Base-by-base conservation (phyloP, 2,113 vertebrate species). In the Toxotes jaculatrix region DNA sequence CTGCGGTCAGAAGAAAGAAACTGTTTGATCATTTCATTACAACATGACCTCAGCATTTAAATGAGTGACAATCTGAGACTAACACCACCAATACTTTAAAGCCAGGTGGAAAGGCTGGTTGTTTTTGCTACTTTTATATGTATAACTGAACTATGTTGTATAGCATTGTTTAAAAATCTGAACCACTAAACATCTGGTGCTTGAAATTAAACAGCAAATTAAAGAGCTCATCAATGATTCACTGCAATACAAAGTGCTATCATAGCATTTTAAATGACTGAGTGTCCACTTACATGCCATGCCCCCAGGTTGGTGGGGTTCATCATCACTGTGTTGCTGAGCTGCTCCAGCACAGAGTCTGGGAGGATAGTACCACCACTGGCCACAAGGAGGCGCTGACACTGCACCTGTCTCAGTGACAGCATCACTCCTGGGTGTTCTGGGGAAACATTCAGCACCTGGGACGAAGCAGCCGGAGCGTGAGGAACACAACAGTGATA, bases 321-420 rank as follows among this genome's bases (percentile, higher is more conserved):
- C 87, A 94, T 91, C 91, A 96, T 93, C 60, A 99, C 97, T 0
- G 96, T 88, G 74, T 95, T 96, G 59, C 70, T 95, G 13, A 99
- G 95, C 76, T 99, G 97, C 79, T 97, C 95, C 65, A 99, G 88
- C 7, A 97, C 87, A 0, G 88, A 68, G 17, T 96, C 95, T 65
- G 97, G 94, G 77, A 99, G 96, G 40, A 94, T 81, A 82, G 93
- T 93, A 42, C 89, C 93, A 21, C 91, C 87, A 16, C 80, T 91
- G 43, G 94, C 92, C 70, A 95, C 79, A 40, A 98, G 86, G 63
- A 98, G 95, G 68, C 95, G 92, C 89, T 96, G 96, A 90, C 96
- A 98, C 72, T 98, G 97, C 85, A 99, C 93, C 95, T 98, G 98
- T 67, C 96, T 97, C 82, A 98, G 88, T 47, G 96, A 94, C 78